A percentile compares a stretch with the other conserved stretches of the same genome.
phyloP scores from a whole-genome alignment of 2,797 vertebrate species.

The Thaleichthys pacificus region DNA sequence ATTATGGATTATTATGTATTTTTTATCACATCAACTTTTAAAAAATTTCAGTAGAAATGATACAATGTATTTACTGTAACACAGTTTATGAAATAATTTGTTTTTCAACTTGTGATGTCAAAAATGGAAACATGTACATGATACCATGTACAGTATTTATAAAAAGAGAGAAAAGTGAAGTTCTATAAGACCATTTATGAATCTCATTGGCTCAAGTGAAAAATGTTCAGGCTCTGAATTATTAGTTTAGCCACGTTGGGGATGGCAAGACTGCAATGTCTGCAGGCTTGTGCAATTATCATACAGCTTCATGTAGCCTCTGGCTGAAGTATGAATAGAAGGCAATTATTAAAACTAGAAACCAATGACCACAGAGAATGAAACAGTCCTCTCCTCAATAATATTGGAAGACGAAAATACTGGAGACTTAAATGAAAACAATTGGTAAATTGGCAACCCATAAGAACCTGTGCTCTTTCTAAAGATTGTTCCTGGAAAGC shows the following conservation, averaged over 20 bases:
- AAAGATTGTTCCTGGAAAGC: conserved; percentile 50
- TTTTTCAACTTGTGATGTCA: background rate
- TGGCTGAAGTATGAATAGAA: conserved; percentile 60
- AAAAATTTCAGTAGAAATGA: background rate
- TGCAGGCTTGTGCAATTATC: conserved; percentile 56
- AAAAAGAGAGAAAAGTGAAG: background rate
- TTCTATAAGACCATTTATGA: background rate
- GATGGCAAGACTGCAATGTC: conserved; percentile 42
- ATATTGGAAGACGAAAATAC: conserved; percentile 52
- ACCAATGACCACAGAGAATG: conserved; percentile 43
- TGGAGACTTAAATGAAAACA: conserved; percentile 50
- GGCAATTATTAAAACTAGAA: conserved; percentile 61
- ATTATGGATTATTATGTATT: conserved; percentile 66
- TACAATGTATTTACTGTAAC: background rate
- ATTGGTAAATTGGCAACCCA: conserved; percentile 44
- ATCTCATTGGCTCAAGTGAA: background rate
- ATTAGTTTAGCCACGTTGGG: conserved; percentile 52
- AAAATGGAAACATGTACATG: too few relatives aligned
- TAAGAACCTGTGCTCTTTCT: conserved; percentile 31
- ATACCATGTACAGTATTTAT: background rate
- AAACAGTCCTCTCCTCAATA: conserved; percentile 43
- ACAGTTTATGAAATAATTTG: background rate
- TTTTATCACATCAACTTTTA: conserved; percentile 54
- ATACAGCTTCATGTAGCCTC: conserved; percentile 53
- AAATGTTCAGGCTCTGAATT: conserved; percentile 18